These are phyloP conservation scores for Watsonalla cultraria DNA, from an alignment of 2,888 invertebrate species.

Conservation along the genomic window DNA sequence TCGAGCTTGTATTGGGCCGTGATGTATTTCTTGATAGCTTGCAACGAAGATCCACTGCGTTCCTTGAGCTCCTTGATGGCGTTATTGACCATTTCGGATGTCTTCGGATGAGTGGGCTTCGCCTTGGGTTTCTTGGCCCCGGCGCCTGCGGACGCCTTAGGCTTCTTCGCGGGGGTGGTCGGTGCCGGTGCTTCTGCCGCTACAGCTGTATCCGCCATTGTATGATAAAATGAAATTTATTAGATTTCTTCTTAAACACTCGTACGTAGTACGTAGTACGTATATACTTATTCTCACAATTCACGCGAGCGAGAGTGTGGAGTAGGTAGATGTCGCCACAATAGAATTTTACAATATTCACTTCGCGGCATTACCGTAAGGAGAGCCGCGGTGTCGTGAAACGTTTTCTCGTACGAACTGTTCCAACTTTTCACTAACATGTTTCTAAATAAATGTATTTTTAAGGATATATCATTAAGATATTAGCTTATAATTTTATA, in stretches of 20 bases:
- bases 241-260: too few species aligned
- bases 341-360: background rate
- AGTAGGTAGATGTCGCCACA: background rate
- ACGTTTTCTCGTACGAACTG: slow-evolving; percentile 13
- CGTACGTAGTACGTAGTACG: too few species aligned
- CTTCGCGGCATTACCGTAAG: slow-evolving; percentile 5
- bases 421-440: slow-evolving; percentile 17
- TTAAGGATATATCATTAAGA: background rate
- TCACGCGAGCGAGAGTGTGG: background rate
- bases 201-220: slow-evolving; percentile 38
- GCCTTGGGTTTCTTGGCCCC: slow-evolving; percentile 39
- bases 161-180: slow-evolving; percentile 10
- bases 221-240: too few species aligned
- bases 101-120: slow-evolving; percentile 46
- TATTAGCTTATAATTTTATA: too few species aligned
- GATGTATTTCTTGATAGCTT: slow-evolving; percentile 81
- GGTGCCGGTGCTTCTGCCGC: slow-evolving; percentile 27
- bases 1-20: slow-evolving; percentile 79
- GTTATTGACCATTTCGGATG: slow-evolving; percentile 73
- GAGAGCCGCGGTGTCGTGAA: slow-evolving; percentile 10
- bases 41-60: slow-evolving; percentile 78
- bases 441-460: slow-evolving; percentile 10
- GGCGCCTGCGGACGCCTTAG: slow-evolving; percentile 12
- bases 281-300: too few species aligned
- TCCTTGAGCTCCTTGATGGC: slow-evolving; percentile 76